Evolutionary conservation across 2,888 invertebrate genomes (phyloP).

Genomic region (Drosophila paranaensis): DNA sequence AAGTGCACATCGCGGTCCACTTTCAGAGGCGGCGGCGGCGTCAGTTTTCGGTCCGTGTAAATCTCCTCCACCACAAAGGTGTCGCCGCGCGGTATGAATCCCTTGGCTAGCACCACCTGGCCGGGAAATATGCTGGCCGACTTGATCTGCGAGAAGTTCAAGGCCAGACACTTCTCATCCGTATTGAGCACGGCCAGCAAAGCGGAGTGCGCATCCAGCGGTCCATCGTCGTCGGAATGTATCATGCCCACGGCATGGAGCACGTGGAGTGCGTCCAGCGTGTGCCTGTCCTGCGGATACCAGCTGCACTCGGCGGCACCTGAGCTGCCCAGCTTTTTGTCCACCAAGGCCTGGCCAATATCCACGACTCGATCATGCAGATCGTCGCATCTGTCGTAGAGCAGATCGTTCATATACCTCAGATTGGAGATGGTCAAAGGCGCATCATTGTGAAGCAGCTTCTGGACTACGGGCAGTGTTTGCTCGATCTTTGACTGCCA

Average conservation of each 20-base stretch:
- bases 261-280: constrained; percentile 75
- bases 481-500: constrained; percentile 78
- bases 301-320: constrained; percentile 78
- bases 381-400: constrained; percentile 79
- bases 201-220: constrained; percentile 89
- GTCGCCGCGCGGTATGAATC: constrained; percentile 89
- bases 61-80: constrained; percentile 89
- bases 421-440: constrained; percentile 71
- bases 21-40: constrained; percentile 84
- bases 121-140: constrained; percentile 84
- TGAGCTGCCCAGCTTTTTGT: constrained; percentile 76
- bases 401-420: constrained; percentile 85
- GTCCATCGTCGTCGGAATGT: constrained; percentile 90
- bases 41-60: constrained; percentile 86
- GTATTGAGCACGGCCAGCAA: constrained; percentile 88
- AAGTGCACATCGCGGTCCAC: constrained; percentile 87
- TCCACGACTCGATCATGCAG: constrained; percentile 82
- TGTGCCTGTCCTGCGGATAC: constrained; percentile 80
- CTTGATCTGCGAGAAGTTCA: constrained; percentile 85
- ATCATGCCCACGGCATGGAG: constrained; percentile 88
- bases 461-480: constrained; percentile 84
- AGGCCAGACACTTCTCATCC: constrained; percentile 85
- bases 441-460: constrained; percentile 86
- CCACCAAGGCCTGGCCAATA: constrained; percentile 81
- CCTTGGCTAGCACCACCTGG: constrained; percentile 88